Evolutionary conservation across 2,888 invertebrate species (phyloP), one percentile per base, ranked within the genome.

Genomic region (Ornithoptera alexandrae): DNA sequence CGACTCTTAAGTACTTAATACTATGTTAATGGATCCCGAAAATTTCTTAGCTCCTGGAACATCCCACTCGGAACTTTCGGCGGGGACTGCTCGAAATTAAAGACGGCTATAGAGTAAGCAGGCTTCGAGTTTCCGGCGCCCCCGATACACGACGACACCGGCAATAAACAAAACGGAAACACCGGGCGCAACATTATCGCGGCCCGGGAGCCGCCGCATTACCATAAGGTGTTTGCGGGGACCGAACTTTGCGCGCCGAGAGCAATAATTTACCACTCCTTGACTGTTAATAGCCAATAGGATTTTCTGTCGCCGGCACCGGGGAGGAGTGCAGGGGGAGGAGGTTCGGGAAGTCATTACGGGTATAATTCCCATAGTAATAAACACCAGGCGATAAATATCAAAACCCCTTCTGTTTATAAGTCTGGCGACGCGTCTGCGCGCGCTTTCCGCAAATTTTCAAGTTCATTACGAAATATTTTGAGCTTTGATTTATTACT

Each of bases 221-320:
- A 88, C 76, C 89, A 88, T 89, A 89, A 87, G 86, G 87, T 81
- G 79, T 84, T 81, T 79, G 79, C 73, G 76, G 78, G 67, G 70
- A 75, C 68, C 74, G 76, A 85, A 84, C 77, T 86, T 81, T 77
- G 74, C 73, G 77, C 72, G 74, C 74, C 74, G 74, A 75, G 77
- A 77, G 82, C 85, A 76, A 90, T 90, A 90, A 86, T 84, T 90
- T 83, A 90, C 87, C 82, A 86, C 84, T 85, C 82, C 88, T 87
- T 85, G 87, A 86, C 89, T 88, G 87, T 86, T 92, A 92, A 92
- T 92, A 91, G 92, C 86, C 90, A 86, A 92, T 91, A 90, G 91
- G 92, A 90, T 92, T 90, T 91, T 90, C 90, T 87, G 85, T 84
- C 84, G 83, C 81, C 84, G 46, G 46, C 4, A 12, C 15, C 4